Conservation (phyloP, 2,797 vertebrate species). For the Gadopsis bispinosus region DNA sequence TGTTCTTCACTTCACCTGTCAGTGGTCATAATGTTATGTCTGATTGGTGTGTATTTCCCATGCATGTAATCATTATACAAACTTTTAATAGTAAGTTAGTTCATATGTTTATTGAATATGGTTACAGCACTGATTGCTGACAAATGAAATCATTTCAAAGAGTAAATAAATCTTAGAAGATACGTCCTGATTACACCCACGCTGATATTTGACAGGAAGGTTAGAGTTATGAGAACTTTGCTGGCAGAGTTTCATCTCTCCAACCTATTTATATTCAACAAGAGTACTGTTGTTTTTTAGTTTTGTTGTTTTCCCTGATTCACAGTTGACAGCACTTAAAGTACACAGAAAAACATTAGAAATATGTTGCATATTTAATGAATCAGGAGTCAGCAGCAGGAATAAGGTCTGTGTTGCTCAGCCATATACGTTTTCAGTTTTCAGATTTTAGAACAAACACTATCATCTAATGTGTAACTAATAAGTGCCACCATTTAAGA, state of each 20-base stretch:
- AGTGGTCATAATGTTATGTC: no score
- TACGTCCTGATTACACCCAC: constrained; percentile 44
- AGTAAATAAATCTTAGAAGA: constrained; percentile 31
- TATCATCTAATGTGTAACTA: constrained; percentile 28
- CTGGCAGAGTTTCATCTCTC: constrained; percentile 48
- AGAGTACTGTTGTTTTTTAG: constrained; percentile 21
- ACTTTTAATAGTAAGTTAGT: background rate
- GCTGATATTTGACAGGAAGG: constrained; percentile 55
- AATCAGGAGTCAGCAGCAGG: constrained; percentile 15
- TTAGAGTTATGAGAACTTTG: constrained; percentile 41
- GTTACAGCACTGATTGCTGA: constrained; percentile 23
- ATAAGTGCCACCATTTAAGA: constrained; percentile 55
- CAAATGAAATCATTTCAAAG: constrained; percentile 19
- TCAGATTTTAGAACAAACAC: constrained; percentile 23
- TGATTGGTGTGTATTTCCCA: no score
- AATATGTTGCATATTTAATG: constrained; percentile 33
- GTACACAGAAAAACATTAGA: constrained; percentile 30
- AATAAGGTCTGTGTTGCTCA: constrained; percentile 17
- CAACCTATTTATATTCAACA: constrained; percentile 59
- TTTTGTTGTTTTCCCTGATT: constrained; percentile 26
- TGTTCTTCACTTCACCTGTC: no score
- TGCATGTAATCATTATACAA: background rate
- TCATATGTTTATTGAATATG: background rate
- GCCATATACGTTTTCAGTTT: constrained; percentile 19
- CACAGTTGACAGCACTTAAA: constrained; percentile 40